A percentile compares a stretch with the other conserved stretches of the same genome.
Conservation (phyloP, 2,888 invertebrate species). For the Laothoe populi region DNA sequence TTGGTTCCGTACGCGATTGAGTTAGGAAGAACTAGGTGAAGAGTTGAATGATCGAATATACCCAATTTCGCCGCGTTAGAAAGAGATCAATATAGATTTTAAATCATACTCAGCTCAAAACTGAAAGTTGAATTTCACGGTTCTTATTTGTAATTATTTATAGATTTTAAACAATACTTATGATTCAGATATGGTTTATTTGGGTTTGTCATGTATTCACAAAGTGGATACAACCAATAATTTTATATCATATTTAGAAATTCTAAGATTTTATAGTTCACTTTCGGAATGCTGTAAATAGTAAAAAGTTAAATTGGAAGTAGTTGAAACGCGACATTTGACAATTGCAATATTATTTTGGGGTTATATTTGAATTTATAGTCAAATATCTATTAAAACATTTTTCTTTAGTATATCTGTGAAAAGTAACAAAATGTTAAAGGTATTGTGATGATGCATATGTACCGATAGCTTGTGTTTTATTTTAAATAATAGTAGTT, state of each 20-base stretch:
- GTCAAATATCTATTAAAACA: background rate
- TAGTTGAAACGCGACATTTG: background rate
- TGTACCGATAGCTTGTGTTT: background rate
- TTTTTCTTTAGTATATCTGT: too few relatives aligned
- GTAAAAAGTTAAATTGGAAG: background rate
- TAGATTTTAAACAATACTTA: too few relatives aligned
- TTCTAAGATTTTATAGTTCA: background rate
- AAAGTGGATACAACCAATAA: too few relatives aligned
- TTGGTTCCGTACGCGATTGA: slow-evolving; percentile 27
- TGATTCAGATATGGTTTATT: too few relatives aligned
- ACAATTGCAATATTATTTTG: background rate
- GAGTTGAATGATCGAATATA: slow-evolving; percentile 6
- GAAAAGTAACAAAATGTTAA: slow-evolving; percentile 50
- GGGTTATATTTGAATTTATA: slow-evolving; percentile 15
- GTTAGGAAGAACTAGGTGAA: slow-evolving; percentile 19
- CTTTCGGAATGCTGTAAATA: background rate
- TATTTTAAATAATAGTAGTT: background rate
- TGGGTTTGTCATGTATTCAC: too few relatives aligned
- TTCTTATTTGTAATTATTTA: too few relatives aligned
- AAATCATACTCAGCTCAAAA: too few relatives aligned
- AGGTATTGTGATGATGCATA: slow-evolving; percentile 43
- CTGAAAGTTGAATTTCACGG: too few relatives aligned
- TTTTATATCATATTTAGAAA: too few relatives aligned
- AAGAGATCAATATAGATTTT: background rate
- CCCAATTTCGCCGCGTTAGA: background rate